Percentiles rank a stretch among this genome's conserved stretches.
These are phyloP conservation scores for Myathropa florea DNA, from an alignment of 2,888 invertebrate genomes.

Conservation along the genomic window DNA sequence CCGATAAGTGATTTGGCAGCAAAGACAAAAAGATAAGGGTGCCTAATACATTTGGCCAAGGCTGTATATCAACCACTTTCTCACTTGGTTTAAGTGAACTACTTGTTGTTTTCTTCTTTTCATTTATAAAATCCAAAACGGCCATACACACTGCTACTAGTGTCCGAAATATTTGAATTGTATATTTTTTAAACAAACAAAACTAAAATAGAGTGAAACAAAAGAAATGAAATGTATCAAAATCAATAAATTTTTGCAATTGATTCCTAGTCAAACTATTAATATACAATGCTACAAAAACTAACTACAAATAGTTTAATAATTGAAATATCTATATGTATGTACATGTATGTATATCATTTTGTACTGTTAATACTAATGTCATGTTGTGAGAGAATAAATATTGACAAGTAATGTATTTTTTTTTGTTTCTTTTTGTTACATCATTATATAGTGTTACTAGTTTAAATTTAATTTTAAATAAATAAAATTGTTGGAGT, in stretches of 20 bases:
- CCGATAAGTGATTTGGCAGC: no score
- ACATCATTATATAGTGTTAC: conserved; percentile 35
- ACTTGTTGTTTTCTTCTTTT: background rate
- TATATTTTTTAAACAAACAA: conserved; percentile 15
- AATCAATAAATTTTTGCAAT: conserved; percentile 33
- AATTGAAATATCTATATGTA: conserved; percentile 18
- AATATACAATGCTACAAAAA: conserved; percentile 38
- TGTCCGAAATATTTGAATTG: conserved; percentile 15
- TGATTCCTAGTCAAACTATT: conserved; percentile 59
- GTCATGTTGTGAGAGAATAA: conserved; percentile 39
- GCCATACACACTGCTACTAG: conserved; percentile 29
- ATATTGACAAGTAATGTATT: conserved; percentile 29
- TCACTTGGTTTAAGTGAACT: background rate
- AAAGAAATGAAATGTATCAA: conserved; percentile 10
- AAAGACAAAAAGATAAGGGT: no score
- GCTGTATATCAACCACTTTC: background rate
- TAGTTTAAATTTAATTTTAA: conserved; percentile 19
- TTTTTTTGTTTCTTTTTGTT: conserved; percentile 36
- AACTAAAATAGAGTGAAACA: background rate
- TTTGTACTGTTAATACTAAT: conserved; percentile 25
- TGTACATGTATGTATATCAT: conserved; percentile 4
- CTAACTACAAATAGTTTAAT: conserved; percentile 28
- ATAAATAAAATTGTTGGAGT: conserved; percentile 31
- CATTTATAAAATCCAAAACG: background rate
- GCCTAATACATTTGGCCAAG: no score